Evolutionary conservation across 2,113 vertebrate genomes (phyloP).

Genomic region (Cyanistes caeruleus): DNA sequence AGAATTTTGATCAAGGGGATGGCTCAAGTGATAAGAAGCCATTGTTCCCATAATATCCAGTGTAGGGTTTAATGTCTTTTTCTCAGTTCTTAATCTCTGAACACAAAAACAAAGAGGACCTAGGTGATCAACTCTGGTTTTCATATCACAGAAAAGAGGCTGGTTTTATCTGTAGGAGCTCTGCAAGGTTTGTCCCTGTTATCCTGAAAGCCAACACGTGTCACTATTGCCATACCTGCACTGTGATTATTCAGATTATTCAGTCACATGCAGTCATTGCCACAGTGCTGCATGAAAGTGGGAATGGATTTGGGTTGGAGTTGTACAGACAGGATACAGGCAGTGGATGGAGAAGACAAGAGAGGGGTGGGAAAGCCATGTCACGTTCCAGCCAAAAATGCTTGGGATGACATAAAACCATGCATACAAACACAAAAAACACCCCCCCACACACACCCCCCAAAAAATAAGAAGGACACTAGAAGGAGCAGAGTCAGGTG

Average conservation of each 20-base stretch:
- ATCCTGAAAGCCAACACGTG: neutral
- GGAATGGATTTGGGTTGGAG: neutral
- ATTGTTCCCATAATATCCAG: neutral
- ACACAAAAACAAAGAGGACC: neutral
- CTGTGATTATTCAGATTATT: neutral
- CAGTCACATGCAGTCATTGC: neutral
- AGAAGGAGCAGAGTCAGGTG: neutral
- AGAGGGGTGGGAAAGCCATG: neutral
- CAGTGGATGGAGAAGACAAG: neutral
- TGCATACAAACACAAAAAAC: fast-evolving
- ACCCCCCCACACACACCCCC: no score
- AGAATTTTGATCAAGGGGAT: neutral
- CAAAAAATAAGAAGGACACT: neutral
- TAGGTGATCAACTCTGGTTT: neutral
- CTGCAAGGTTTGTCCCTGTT: neutral
- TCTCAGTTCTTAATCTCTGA: neutral
- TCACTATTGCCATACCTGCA: neutral
- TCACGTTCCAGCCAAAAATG: neutral
- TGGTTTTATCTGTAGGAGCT: neutral
- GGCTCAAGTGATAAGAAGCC: neutral
- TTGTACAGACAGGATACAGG: neutral
- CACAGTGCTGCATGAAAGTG: neutral
- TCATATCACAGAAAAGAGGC: neutral
- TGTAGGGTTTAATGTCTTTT: neutral
- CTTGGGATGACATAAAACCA: fast-evolving